phyloP scores from a whole-genome alignment of 2,888 invertebrate species.

The Mesorhabditis spiculigera region DNA sequence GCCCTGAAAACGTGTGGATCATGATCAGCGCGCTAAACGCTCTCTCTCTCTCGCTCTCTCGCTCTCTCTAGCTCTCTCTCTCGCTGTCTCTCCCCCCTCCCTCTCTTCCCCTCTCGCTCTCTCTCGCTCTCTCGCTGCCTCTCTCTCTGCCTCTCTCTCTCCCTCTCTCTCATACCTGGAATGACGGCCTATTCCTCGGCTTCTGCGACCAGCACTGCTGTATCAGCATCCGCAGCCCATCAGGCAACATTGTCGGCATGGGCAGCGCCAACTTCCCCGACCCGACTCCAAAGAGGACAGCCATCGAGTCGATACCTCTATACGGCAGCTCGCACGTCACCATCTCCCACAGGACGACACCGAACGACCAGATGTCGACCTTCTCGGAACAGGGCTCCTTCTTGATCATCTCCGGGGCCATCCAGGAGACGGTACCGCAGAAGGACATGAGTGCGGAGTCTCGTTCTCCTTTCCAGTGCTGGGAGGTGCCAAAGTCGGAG shows the following conservation, averaged over 20 bases:
- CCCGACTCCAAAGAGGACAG: slow-evolving; percentile 97
- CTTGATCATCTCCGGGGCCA: slow-evolving; percentile 97
- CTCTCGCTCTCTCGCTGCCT: no score
- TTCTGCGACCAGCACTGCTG: slow-evolving; percentile 86
- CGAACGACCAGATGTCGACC: slow-evolving; percentile 97
- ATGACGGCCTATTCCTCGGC: slow-evolving; percentile 83
- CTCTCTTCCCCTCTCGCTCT: no score
- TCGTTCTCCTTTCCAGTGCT: slow-evolving; percentile 30
- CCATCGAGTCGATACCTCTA: slow-evolving; percentile 88
- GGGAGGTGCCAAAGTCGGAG: slow-evolving; percentile 91
- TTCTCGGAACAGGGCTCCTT: slow-evolving; percentile 94
- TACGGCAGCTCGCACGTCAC: slow-evolving; percentile 88
- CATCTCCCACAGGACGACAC: slow-evolving; percentile 95
- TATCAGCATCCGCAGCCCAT: slow-evolving; percentile 61
- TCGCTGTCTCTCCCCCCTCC: no score
- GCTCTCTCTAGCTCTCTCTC: no score
- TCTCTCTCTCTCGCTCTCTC: no score
- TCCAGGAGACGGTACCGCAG: slow-evolving; percentile 86
- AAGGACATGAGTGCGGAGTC: slow-evolving; percentile 84
- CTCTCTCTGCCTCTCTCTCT: no score
- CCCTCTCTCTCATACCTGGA: slow-evolving; percentile 58
- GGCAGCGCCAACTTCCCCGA: slow-evolving; percentile 81
- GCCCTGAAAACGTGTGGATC: no score
- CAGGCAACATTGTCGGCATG: slow-evolving; percentile 84
- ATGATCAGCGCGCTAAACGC: no score